Conservation (phyloP, 2,113 vertebrate species). For the Aix galericulata region DNA sequence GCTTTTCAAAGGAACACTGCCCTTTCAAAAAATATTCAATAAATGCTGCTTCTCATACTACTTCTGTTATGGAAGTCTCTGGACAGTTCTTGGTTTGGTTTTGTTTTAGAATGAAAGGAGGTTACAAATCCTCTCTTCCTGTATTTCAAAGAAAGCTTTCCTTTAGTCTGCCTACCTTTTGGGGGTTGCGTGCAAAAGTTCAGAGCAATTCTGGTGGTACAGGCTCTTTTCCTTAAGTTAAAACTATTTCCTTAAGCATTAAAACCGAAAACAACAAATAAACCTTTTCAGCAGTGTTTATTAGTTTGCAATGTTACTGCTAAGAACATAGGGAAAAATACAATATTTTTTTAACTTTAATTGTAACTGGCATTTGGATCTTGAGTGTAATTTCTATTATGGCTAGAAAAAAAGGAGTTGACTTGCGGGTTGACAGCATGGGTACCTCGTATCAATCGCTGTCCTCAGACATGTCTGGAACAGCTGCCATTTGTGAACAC, state of each 20-base stretch:
- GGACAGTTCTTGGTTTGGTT: not conserved
- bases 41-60: not conserved
- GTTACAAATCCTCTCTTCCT: not conserved
- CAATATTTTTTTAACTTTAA: not conserved
- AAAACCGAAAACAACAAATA: not conserved
- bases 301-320: not conserved
- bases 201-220: not conserved
- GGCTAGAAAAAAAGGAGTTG: not conserved
- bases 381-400: not conserved
- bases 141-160: not conserved
- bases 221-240: not conserved
- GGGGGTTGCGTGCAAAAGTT: not conserved
- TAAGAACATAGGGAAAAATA: not conserved
- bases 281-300: not conserved
- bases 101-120: not conserved
- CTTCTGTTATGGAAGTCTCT: not conserved
- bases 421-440: not conserved
- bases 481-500: not conserved
- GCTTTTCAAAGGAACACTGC: constrained; percentile 16
- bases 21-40: not conserved
- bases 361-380: not conserved
- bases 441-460: not conserved
- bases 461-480: not conserved
- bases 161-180: not conserved
- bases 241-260: not conserved